Conservation (phyloP, 2,888 invertebrate genomes). For the Eudasyphora cyanicolor region DNA sequence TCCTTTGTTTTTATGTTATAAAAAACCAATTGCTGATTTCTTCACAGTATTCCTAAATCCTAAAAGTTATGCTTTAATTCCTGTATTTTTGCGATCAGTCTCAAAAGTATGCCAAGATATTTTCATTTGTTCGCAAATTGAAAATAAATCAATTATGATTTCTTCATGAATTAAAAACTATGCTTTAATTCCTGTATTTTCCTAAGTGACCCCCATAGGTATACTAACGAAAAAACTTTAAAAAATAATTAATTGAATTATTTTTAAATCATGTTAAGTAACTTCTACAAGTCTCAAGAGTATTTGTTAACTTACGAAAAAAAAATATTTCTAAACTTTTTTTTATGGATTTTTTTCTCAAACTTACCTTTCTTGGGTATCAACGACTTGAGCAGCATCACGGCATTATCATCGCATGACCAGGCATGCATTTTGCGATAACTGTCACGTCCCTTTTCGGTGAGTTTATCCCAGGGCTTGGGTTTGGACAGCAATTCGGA, state of each 20-base stretch:
- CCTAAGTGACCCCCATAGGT: background rate
- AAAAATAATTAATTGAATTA: no score
- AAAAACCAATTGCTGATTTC: no score
- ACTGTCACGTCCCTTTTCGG: slow-evolving; percentile 99
- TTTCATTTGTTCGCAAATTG: no score
- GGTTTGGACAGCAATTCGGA: slow-evolving; percentile 99
- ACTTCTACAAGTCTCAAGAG: background rate
- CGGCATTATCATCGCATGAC: slow-evolving; percentile 98
- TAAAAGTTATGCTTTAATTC: no score
- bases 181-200: background rate
- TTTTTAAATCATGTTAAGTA: no score
- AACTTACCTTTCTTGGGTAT: slow-evolving; percentile 98
- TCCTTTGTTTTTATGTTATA: no score
- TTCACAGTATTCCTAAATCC: no score
- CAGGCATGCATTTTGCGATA: slow-evolving; percentile 99
- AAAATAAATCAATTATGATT: no score
- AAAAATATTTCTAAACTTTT: background rate
- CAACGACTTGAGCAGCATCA: slow-evolving; percentile 97
- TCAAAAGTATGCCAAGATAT: no score
- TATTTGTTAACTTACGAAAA: no score
- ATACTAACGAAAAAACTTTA: no score
- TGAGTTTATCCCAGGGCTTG: slow-evolving; percentile 99
- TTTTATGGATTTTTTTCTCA: background rate
- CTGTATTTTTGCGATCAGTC: no score
- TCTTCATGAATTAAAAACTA: background rate